Evolutionary conservation across 2,113 vertebrate genomes (phyloP).

Genomic region (Isichthys henryi): DNA sequence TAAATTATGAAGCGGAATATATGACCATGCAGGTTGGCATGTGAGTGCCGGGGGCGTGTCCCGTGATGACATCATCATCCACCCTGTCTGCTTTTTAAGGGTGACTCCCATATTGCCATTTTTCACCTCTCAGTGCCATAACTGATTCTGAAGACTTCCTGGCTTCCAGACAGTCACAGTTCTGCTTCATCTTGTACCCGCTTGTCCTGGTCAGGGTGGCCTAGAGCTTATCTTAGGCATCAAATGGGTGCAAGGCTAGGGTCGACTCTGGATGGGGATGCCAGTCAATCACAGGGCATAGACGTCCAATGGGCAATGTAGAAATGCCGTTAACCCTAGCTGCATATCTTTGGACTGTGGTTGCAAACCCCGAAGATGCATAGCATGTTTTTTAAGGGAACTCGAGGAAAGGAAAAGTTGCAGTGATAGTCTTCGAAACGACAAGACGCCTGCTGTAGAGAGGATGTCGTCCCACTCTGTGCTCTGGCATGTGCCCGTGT

Average conservation of each 20-base stretch:
- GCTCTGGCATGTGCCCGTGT: not conserved
- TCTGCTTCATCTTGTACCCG: not conserved
- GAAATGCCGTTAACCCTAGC: not conserved
- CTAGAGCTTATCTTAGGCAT: not conserved
- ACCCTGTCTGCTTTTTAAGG: constrained; percentile 15
- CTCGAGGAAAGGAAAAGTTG: not conserved
- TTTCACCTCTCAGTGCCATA: not conserved
- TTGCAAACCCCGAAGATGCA: not conserved
- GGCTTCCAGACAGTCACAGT: not conserved
- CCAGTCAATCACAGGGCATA: not conserved
- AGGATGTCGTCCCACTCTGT: not conserved
- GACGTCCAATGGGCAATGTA: not conserved
- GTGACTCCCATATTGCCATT: constrained; percentile 13
- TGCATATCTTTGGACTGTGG: not conserved
- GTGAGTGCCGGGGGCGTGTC: constrained; percentile 25
- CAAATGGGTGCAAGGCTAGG: not conserved
- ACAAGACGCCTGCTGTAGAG: not conserved
- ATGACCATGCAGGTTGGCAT: constrained; percentile 34
- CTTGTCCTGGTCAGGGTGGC: not conserved
- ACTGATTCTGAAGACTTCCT: constrained; percentile 9
- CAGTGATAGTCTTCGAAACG: not conserved
- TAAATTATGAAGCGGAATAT: constrained; percentile 9
- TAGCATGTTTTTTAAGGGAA: not conserved
- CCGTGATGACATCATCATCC: constrained; percentile 12
- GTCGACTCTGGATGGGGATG: not conserved